Evolutionary conservation across 2,797 vertebrate species (phyloP), one percentile per base, ranked within the genome.

Genomic region (Catostomus latipinnis): DNA sequence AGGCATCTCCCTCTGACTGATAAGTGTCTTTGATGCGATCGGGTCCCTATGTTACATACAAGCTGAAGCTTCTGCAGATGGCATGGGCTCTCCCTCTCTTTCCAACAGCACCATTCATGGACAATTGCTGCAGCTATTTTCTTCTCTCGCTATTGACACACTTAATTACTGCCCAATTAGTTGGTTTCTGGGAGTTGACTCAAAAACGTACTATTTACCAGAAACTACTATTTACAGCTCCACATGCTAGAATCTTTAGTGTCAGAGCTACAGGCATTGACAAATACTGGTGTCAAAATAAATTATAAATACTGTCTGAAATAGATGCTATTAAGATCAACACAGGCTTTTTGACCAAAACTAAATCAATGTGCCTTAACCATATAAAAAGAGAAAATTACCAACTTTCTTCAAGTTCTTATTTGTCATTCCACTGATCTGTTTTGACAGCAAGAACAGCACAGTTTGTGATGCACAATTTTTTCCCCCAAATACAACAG

Each of bases 51-150:
- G 6, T 63, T 74, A 72, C 77, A 61, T 60, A 77, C 69, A 54
- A 68, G 45, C 53, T 76, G 69, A 73, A 78, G 66, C 80, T 76
- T 16, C 61, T 63, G 74, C 82, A 86, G 80, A 78, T 86, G 80
- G 46, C 72, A 50, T 50, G 61, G 60, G 56, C 77, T 79, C 34
- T 76, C 52, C 53, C 45, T 78, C 62, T 75, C 70, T 76, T 79
- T 67, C 74, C 62, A 78, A 66, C 67, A 49, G 8, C 80, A 34
- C 73, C 74, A 57, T 79, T 67, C 65, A 80, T 62, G 53, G 43
- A 78, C 80, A 80, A 84, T 80, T 77, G 76, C 80, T 72, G 11
- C 50, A n/a, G 61, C 80, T 84, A 84, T 86, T 82, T 86, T 74
- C 67, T 78, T 65, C 53, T 58, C 81, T 70, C n/a, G 16, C 71